Evolutionary conservation across 2,113 vertebrate species (phyloP), one percentile per base, ranked within the genome.

Genomic region (Takifugu flavidus): DNA sequence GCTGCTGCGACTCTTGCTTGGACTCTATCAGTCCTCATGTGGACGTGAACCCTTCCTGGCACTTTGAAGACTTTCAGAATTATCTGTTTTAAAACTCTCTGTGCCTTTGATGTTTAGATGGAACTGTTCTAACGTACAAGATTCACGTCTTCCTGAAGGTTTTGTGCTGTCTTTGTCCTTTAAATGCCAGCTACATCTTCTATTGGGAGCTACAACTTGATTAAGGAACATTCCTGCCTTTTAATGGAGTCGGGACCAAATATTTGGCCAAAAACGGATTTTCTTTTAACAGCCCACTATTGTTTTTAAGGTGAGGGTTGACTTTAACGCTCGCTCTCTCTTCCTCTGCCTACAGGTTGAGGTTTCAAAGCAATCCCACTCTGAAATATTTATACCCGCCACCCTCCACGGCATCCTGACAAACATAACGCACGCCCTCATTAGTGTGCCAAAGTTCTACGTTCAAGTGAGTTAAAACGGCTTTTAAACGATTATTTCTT

Each of bases 341-440:
- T 64, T 2, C n/a, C 2, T 72, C 29, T 72, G 44, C 34, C 71
- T 62, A 43, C 87, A 99, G 97, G 79, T 89, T 99, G 84, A 96
- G 94, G 7, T 98, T 94, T 89, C 94, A 94, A 57, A 75, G 91
- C 54, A 96, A 94, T 89, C 96, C 97, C 59, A 94, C 92, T 64
- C 89, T 98, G 85, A 98, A 94, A 77, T 98, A 98, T 85, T 91
- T 96, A 84, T 99, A 99, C 78, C 97, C 96, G 26, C 95, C 96
- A 13, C 96, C 94, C 74, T 95, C 95, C 94, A 87, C 80, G 81
- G 91, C 72, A 92, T 95, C 78, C 82, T 98, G 82, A 89, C 95
- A 72, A 99, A 99, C 65, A 98, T 99, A 82, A 90, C 90, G 49
- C 94, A 98, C 56, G 90, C 95, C 29, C 92, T 99, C 80, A 89